Evolutionary conservation across 2,113 vertebrate species (phyloP).

Genomic region (Anolis carolinensis): DNA sequence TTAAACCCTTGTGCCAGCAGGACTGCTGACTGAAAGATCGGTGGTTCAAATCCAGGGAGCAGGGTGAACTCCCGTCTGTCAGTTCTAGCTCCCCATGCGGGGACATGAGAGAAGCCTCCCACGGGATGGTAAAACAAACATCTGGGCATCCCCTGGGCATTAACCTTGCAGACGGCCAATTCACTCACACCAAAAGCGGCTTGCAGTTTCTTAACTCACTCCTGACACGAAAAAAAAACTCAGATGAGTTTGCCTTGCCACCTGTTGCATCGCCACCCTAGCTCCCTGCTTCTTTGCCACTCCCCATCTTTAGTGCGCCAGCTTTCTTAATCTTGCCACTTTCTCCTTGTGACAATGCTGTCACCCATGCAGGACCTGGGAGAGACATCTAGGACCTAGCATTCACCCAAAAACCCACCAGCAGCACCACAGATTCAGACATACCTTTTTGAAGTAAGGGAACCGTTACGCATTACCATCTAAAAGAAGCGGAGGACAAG

Average conservation of each 20-base stretch:
- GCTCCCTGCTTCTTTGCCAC: not conserved
- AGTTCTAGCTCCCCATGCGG: too few relatives aligned
- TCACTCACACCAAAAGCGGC: too few relatives aligned
- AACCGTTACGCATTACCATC: not conserved
- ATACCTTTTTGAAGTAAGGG: not conserved
- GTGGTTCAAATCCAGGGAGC: too few relatives aligned
- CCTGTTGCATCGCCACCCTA: not conserved
- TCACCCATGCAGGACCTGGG: not conserved
- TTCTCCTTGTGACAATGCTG: not conserved
- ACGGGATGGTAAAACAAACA: too few relatives aligned
- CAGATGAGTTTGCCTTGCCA: not conserved
- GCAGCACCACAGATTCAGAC: not conserved
- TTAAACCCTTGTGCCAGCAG: too few relatives aligned
- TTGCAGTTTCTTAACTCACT: too few relatives aligned
- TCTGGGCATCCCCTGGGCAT: too few relatives aligned
- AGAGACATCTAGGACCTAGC: not conserved
- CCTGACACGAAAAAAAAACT: too few relatives aligned
- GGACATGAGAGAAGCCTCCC: too few relatives aligned
- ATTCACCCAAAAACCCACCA: not conserved
- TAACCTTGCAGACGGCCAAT: too few relatives aligned
- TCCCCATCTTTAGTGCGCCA: not conserved
- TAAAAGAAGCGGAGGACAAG: not conserved
- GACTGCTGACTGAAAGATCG: too few relatives aligned
- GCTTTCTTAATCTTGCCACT: not conserved
- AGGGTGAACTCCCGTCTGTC: too few relatives aligned